Base-by-base conservation (phyloP, 2,888 invertebrate species). In the Heliconius cydno region DNA sequence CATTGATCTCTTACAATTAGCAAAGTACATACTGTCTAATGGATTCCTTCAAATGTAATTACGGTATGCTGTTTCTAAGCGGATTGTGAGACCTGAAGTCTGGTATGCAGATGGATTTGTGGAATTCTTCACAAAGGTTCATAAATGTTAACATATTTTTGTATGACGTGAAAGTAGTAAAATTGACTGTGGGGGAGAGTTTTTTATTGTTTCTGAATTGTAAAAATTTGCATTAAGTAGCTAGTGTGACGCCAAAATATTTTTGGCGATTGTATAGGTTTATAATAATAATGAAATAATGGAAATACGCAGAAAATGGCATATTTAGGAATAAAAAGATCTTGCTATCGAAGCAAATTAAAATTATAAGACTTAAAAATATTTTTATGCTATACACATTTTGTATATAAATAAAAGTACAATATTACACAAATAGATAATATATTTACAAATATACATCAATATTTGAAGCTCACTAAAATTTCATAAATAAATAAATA, bases 31-130 rank as follows among this genome's bases (percentile, higher is more conserved):
- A 67, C 65, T 77, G 79, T 63, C 74, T 83, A 84, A 84, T 84
- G 83, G 83, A 82, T 68, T 77, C 79, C 79, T 79, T 82, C 81
- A 77, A 79, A 82, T 76, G 80, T 82, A 85, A 84, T 85, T 84
- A 81, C 74, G 77, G 77, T 74, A 79, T 79, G 52, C 72, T 72
- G 72, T 72, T 72, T 52, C 72, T 72, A 72, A 22, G 72, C 72
- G 41, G 72, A 72, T 52, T 46, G 71, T 52, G 52, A 22, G 30
- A 72, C 41, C 72, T 41, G 52, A 25, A 30, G 30, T 72, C 52
- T 72, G 72, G 30, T 57, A 57, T 72, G 72, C 30, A 57, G 52
- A 72, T 72, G 22, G 28, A 57, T 30, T 52, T 46, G 25, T 10
- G 34, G 7, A 28, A n/a, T 46, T 28, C 28, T 46, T 46, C 28